phyloP scores from a whole-genome alignment of 1,140 invertebrate genomes.

The Pseudomyrmex gracilis region DNA sequence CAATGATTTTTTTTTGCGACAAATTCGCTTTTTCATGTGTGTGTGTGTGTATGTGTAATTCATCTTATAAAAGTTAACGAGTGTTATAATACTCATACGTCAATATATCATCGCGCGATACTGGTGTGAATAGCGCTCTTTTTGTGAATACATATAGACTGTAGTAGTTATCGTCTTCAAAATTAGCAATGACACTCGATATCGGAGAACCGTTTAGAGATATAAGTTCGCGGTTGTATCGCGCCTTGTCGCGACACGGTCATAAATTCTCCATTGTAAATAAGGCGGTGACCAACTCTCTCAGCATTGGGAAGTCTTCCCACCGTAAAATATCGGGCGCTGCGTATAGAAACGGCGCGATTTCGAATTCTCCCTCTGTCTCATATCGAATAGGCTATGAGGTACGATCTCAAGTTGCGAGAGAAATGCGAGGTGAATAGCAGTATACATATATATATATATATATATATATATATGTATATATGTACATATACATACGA shows the following conservation, averaged over 20 bases:
- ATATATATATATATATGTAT: neutral
- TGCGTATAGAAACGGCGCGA: constrained; percentile 15
- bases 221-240: constrained; percentile 48
- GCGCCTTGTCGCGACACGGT: constrained; percentile 45
- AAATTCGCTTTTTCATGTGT: neutral
- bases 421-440: constrained; percentile 37
- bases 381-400: constrained; percentile 51
- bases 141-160: neutral
- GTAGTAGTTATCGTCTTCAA: constrained; percentile 4
- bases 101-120: neutral
- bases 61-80: constrained; percentile 7
- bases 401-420: constrained; percentile 24
- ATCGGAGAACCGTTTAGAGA: constrained; percentile 50
- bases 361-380: constrained; percentile 33
- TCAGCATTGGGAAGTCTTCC: neutral
- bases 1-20: constrained; percentile 51
- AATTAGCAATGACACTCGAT: constrained; percentile 53
- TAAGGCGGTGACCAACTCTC: constrained; percentile 26
- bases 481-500: neutral
- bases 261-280: constrained; percentile 50
- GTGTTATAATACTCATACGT: constrained; percentile 9
- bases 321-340: constrained; percentile 4
- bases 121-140: constrained; percentile 7
- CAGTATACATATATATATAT: neutral
- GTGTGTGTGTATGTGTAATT: neutral